Evolutionary conservation across 2,888 invertebrate genomes (phyloP).

Genomic region (Gryllus longicercus): DNA sequence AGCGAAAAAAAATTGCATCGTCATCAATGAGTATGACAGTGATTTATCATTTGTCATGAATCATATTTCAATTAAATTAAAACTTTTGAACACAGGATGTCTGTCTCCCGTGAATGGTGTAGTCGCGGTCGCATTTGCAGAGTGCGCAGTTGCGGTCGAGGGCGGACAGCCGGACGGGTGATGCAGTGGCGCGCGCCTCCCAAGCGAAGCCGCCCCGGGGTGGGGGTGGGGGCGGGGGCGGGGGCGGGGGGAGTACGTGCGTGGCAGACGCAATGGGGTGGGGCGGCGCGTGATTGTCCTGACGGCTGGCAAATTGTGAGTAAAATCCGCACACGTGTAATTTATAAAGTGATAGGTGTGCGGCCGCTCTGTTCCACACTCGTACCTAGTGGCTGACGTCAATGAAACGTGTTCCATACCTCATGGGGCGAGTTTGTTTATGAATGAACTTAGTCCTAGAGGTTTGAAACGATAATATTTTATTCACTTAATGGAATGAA

Average conservation of each 20-base stretch:
- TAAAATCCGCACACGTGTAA: not conserved
- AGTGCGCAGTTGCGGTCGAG: not conserved
- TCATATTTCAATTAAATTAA: slow-evolving; percentile 17
- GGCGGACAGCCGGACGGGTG: not conserved
- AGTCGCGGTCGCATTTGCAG: not conserved
- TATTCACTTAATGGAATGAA: too few relatives aligned
- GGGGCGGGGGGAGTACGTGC: not conserved
- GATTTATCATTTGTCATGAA: slow-evolving; percentile 8
- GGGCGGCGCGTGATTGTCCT: not conserved
- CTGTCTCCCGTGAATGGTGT: slow-evolving; percentile 6
- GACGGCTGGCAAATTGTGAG: slow-evolving; percentile 7
- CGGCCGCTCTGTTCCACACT: not conserved
- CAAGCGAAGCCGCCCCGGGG: too few relatives aligned
- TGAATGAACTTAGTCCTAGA: too few relatives aligned
- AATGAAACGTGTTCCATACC: not conserved
- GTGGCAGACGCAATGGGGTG: not conserved
- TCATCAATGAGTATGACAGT: slow-evolving; percentile 17
- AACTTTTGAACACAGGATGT: slow-evolving; percentile 17
- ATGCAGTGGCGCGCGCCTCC: not conserved
- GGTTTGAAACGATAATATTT: too few relatives aligned
- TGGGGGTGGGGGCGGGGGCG: too few relatives aligned
- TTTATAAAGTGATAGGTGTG: not conserved
- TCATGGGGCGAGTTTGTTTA: too few relatives aligned
- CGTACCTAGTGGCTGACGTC: not conserved
- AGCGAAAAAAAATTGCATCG: slow-evolving; percentile 2